Evolutionary conservation across 2,888 invertebrate genomes (phyloP), one percentile per base, ranked within the genome.

Genomic region (Perdita meconis): DNA sequence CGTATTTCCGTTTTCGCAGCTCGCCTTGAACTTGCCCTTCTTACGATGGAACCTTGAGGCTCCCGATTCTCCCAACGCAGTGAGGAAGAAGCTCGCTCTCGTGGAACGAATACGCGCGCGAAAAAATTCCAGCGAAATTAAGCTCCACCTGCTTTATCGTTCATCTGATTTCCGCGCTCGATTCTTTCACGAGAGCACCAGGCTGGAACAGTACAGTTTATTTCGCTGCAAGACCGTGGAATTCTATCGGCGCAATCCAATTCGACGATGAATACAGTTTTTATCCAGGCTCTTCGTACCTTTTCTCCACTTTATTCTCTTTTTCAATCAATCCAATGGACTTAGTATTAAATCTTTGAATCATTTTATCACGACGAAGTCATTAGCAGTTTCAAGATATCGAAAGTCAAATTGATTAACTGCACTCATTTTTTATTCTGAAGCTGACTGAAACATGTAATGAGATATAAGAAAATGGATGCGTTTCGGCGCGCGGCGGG

Each of bases 21-120:
- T 81, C 67, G 56, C 80, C 80, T 85, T 85, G 84, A 79, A 85
- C 82, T 82, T 75, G 74, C 56, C 47, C 70, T 74, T 69, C 59
- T 70, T 61, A 47, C 34, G 36, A 3, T 6, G 47, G 53, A 73
- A 66, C 64, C 60, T 76, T 50, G 73, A 70, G 55, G n/a, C 44
- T 40, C 57, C 42, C 44, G 50, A 40, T 57, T 66, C 59, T 53
- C 59, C 22, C 19, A 47, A 42, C 36, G 16, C 12, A 6, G 1
- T 47, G 19, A 6, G 26, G 42, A 16, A 42, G 60, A 47, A 12
- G 55, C 3, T 30, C 13, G 34, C 36, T 36, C 24, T 24, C 22
- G 22, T 16, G 44, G 16, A 42, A 19, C 3, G 24, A n/a, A 59
- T 13, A 12, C 1, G 5, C 4, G 1, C 2, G 0, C 10, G 24